These are phyloP conservation scores for Drosophila trapezifrons DNA, from an alignment of 1,140 invertebrate species.

Conservation along the genomic window DNA sequence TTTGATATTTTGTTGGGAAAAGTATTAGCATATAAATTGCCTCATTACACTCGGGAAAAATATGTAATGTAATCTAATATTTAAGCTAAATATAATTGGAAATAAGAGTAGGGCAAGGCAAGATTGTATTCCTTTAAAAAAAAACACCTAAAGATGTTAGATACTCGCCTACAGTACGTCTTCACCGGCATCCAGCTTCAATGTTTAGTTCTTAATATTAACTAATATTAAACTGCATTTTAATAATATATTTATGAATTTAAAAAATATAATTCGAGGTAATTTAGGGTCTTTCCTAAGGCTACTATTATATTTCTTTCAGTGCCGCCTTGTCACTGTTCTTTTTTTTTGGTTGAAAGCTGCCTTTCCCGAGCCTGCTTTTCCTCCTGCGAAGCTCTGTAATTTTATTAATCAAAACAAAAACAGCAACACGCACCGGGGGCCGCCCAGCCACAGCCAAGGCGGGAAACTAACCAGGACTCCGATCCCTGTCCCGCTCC, in stretches of 20 bases:
- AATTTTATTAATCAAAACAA: conserved; percentile 78
- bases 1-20: conserved; percentile 73
- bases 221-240: too few relatives aligned
- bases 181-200: too few relatives aligned
- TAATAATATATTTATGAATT: background rate
- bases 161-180: too few relatives aligned
- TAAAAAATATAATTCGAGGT: background rate
- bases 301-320: conserved; percentile 2
- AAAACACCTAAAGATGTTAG: background rate
- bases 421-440: conserved; percentile 62
- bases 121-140: background rate
- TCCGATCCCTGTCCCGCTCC: background rate
- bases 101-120: background rate
- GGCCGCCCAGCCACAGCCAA: background rate
- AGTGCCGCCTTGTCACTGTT: conserved; percentile 4
- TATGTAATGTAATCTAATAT: conserved; percentile 1
- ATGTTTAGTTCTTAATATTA: too few relatives aligned
- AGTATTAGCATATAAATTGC: conserved; percentile 78
- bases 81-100: background rate
- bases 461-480: background rate
- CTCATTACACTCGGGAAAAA: conserved; percentile 48
- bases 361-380: background rate
- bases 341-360: conserved; percentile 36
- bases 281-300: background rate
- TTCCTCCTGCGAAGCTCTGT: conserved; percentile 42